Conservation (phyloP, 2,113 vertebrate genomes). For the Dascyllus trimaculatus region DNA sequence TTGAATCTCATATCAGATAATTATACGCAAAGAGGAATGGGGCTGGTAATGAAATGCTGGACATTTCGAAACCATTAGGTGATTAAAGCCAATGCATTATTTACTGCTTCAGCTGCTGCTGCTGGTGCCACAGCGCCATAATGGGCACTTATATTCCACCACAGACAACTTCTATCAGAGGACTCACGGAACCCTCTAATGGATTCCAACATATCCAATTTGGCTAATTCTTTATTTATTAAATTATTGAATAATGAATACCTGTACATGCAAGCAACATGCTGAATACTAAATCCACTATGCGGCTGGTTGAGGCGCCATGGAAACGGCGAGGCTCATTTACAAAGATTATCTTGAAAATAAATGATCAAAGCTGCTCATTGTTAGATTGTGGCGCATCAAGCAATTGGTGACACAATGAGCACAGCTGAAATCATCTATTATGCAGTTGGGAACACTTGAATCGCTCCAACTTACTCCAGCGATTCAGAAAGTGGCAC, state of each 20-base stretch:
- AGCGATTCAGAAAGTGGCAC: not conserved
- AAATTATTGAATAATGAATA: conserved; percentile 41
- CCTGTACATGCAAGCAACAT: conserved; percentile 2
- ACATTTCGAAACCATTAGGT: conserved; percentile 81
- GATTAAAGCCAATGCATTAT: conserved; percentile 85
- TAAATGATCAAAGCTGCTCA: conserved; percentile 40
- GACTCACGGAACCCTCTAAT: conserved; percentile 22
- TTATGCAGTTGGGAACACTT: conserved; percentile 18
- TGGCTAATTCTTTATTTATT: conserved; percentile 52
- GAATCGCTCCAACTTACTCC: conserved; percentile 22
- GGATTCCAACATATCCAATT: conserved; percentile 53
- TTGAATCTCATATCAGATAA: conserved; percentile 77
- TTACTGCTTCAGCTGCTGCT: conserved; percentile 80
- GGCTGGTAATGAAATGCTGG: conserved; percentile 77
- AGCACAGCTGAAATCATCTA: conserved; percentile 27
- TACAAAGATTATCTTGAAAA: conserved; percentile 31
- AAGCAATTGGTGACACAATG: conserved; percentile 26
- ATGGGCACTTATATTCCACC: conserved; percentile 60
- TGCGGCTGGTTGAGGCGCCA: conserved; percentile 17
- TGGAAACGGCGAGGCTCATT: conserved; percentile 42
- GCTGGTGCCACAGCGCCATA: conserved; percentile 57
- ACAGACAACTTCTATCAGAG: conserved; percentile 42
- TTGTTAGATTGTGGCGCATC: conserved; percentile 37
- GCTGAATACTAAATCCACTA: conserved; percentile 33
- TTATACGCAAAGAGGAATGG: conserved; percentile 72